A percentile compares a stretch with the other conserved stretches of the same genome.
phyloP scores from a whole-genome alignment of 2,888 invertebrate species.

The Vannuccia rotundouncinata region DNA sequence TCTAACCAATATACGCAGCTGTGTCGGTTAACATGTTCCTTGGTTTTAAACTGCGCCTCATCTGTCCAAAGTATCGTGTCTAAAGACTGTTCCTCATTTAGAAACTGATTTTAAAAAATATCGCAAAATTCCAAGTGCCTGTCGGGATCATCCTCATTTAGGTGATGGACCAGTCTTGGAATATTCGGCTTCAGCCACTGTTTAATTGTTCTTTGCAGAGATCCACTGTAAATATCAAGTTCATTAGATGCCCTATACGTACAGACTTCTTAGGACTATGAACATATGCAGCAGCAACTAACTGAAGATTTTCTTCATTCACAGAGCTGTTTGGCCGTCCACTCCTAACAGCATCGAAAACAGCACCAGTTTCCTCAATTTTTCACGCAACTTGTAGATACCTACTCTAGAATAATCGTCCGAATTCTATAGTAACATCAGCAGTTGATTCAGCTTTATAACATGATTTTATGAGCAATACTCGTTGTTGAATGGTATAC shows the following conservation, averaged over 20 bases:
- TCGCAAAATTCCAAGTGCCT: constrained; percentile 8
- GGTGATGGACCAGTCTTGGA: constrained; percentile 15
- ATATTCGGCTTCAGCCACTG: background rate
- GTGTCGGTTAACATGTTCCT: constrained; percentile 14
- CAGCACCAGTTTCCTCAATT: constrained; percentile 9
- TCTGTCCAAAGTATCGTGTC: constrained; percentile 17
- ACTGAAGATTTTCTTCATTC: constrained; percentile 22
- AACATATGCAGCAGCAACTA: constrained; percentile 23
- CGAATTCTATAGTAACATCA: constrained; percentile 18
- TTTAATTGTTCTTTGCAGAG: constrained; percentile 20
- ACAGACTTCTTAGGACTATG: constrained; percentile 13
- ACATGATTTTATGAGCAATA: constrained; percentile 13
- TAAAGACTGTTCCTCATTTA: background rate
- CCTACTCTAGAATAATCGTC: constrained; percentile 12
- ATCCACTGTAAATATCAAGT: constrained; percentile 3
- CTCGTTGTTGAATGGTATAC: background rate
- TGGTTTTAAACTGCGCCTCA: constrained; percentile 22
- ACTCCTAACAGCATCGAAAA: background rate
- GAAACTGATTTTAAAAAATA: background rate
- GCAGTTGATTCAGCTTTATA: constrained; percentile 14
- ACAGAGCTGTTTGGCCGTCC: constrained; percentile 7
- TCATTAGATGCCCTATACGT: constrained; percentile 21
- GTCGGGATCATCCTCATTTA: constrained; percentile 25
- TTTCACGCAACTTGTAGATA: background rate
- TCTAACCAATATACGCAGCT: constrained; percentile 21